Evolutionary conservation across 1,140 invertebrate species (phyloP).

Genomic region (Drosophila tropicalis): DNA sequence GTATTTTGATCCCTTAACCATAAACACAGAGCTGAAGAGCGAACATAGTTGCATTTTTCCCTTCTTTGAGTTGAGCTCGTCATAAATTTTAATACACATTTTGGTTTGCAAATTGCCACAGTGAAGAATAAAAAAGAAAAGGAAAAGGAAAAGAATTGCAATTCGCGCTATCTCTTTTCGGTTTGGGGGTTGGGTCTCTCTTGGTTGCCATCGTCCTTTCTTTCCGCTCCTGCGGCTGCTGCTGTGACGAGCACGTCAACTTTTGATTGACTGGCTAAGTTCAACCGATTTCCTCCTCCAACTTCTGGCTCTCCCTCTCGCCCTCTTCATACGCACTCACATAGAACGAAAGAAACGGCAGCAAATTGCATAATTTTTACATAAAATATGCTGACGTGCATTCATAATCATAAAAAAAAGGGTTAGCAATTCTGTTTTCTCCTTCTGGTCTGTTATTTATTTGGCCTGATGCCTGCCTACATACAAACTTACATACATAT

Average conservation of each 20-base stretch:
- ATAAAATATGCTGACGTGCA: conserved; percentile 80
- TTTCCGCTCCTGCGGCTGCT: conserved; percentile 43
- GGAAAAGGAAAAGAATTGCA: conserved; percentile 47
- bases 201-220: conserved; percentile 36
- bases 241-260: conserved; percentile 76
- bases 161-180: conserved; percentile 49
- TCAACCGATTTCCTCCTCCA: conserved; percentile 59
- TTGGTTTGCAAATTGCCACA: conserved; percentile 78
- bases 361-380: conserved; percentile 82
- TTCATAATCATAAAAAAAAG: conserved; percentile 78
- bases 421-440: conserved; percentile 63
- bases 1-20: conserved; percentile 2
- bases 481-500: conserved; percentile 28
- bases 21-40: background rate
- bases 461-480: conserved; percentile 55
- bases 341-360: conserved; percentile 66
- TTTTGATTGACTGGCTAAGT: conserved; percentile 80
- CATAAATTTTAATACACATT: conserved; percentile 82
- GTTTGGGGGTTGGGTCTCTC: background rate
- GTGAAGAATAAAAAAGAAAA: conserved; percentile 33
- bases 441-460: conserved; percentile 65
- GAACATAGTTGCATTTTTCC: conserved; percentile 12
- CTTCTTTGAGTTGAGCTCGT: conserved; percentile 65
- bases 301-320: background rate
- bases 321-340: conserved; percentile 15